phyloP scores from a whole-genome alignment of 2,888 invertebrate genomes.

The Sarcophaga subvicina region DNA sequence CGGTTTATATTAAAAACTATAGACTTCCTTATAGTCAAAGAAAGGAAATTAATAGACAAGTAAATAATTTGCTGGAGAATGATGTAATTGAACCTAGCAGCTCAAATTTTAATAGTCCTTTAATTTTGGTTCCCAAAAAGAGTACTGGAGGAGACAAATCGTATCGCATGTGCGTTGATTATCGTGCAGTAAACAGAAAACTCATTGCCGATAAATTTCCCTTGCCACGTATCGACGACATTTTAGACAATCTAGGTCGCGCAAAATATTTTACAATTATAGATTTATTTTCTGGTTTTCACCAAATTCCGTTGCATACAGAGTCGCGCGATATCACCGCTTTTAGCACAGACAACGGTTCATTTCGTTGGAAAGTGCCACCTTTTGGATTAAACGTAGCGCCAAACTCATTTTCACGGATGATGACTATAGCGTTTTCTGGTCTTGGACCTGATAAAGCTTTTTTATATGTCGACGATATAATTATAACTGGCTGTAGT shows the following conservation, averaged over 20 bases:
- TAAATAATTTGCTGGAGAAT: slow-evolving; percentile 22
- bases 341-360: slow-evolving; percentile 13
- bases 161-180: slow-evolving; percentile 32
- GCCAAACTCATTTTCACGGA: slow-evolving; percentile 71
- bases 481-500: slow-evolving; percentile 63
- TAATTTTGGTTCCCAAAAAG: slow-evolving; percentile 32
- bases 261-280: slow-evolving; percentile 36
- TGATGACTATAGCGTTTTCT: slow-evolving; percentile 73
- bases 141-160: slow-evolving; percentile 9
- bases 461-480: slow-evolving; percentile 72
- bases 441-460: slow-evolving; percentile 53
- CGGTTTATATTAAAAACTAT: slow-evolving; percentile 11
- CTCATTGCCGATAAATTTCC: slow-evolving; percentile 33
- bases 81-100: slow-evolving; percentile 29
- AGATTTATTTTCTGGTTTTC: slow-evolving; percentile 22
- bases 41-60: slow-evolving; percentile 10
- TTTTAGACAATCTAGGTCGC: slow-evolving; percentile 26
- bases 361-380: slow-evolving; percentile 52
- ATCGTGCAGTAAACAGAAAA: slow-evolving; percentile 28
- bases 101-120: slow-evolving; percentile 27
- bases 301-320: slow-evolving; percentile 15
- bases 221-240: slow-evolving; percentile 17
- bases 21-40: neutral
- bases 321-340: slow-evolving; percentile 25
- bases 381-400: slow-evolving; percentile 71